These are phyloP conservation scores for Erynnis tages DNA, from an alignment of 2,888 invertebrate species.

Conservation along the genomic window DNA sequence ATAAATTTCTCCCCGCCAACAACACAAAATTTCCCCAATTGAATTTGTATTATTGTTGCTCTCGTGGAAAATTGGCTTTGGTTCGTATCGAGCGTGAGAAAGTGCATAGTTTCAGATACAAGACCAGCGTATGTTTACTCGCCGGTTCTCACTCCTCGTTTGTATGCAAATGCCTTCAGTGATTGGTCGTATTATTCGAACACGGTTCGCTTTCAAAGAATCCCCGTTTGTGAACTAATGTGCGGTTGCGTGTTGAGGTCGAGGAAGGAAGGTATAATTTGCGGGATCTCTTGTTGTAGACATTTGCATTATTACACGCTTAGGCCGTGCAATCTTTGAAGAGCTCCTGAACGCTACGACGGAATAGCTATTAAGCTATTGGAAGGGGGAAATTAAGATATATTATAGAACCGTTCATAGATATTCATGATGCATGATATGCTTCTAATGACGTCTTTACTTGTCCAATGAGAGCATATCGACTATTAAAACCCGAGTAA, in stretches of 20 bases:
- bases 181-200: constrained; percentile 39
- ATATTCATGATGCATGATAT: background rate
- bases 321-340: constrained; percentile 14
- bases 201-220: constrained; percentile 31
- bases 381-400: constrained; percentile 8
- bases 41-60: constrained; percentile 75
- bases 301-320: constrained; percentile 38
- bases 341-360: constrained; percentile 7
- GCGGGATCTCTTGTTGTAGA: constrained; percentile 32
- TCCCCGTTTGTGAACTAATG: constrained; percentile 33
- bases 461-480: background rate
- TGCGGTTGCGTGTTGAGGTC: constrained; percentile 34
- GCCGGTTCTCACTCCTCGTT: constrained; percentile 48
- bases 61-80: constrained; percentile 72
- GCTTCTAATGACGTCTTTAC: background rate
- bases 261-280: constrained; percentile 37
- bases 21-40: constrained; percentile 72
- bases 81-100: constrained; percentile 69
- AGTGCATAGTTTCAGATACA: constrained; percentile 53
- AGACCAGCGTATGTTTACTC: constrained; percentile 49
- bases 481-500: background rate
- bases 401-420: constrained; percentile 31
- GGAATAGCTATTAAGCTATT: background rate
- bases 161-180: constrained; percentile 46
- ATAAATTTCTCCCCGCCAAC: constrained; percentile 63